Evolutionary conservation across 2,113 vertebrate genomes (phyloP).

Genomic region (Dromiciops gliroides): DNA sequence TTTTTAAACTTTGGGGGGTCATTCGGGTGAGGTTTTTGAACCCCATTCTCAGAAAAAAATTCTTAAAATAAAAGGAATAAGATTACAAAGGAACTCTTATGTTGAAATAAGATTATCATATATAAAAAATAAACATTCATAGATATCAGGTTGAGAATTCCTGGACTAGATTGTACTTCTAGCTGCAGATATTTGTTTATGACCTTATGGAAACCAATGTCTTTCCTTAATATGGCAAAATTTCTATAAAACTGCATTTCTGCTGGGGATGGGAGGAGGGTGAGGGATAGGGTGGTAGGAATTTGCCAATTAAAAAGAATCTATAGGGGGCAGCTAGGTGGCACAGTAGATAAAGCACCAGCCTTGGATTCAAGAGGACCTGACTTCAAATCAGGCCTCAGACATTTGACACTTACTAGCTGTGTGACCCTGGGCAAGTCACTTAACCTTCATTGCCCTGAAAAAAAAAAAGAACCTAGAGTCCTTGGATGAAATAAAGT

Average conservation of each 20-base stretch:
- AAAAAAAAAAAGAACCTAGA: neutral
- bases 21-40: no score
- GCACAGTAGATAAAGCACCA: no score
- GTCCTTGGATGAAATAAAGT: neutral
- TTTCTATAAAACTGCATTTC: neutral
- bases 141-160: neutral
- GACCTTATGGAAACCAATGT: neutral
- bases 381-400: no score
- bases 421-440: no score
- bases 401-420: no score
- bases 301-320: neutral
- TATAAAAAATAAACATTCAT: neutral
- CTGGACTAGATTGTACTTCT: neutral
- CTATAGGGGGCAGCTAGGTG: no score
- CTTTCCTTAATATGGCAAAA: neutral
- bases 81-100: neutral
- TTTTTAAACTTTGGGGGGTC: no score
- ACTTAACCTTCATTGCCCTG: no score
- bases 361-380: no score
- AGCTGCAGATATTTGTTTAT: neutral
- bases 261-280: neutral
- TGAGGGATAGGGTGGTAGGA: neutral
- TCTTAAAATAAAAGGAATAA: neutral
- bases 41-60: neutral
- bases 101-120: neutral